Base-by-base conservation (phyloP, 1,140 invertebrate genomes). In the Drosophila pachea region DNA sequence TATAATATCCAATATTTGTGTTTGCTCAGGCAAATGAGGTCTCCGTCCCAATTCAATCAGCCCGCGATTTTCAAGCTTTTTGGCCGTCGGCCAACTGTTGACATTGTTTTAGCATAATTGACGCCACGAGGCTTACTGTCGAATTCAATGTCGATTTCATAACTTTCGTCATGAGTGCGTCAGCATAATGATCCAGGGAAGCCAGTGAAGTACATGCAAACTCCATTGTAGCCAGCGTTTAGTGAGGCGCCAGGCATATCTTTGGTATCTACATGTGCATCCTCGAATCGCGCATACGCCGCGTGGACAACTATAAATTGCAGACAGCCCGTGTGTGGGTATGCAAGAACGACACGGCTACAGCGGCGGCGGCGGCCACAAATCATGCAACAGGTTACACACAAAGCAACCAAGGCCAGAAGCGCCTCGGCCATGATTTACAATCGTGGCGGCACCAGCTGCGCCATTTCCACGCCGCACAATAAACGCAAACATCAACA, bases 311-410 rank as follows among this genome's bases (percentile, higher is more conserved):
- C 36, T 61, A 70, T 86, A 86, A 86, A 86, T 86, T 75, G 14
- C 45, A 52, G 35, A 16, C 12, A 65, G 40, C 12, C 5, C 7
- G 40, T 14, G 40, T 43, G 38, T 12, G 75, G 65, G 75, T 68
- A 62, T 74, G 65, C 78, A 82, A 59, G 61, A 62, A n/a, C n/a
- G n/a, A n/a, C n/a, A n/a, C n/a, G 16, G 16, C 32, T 40, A 38
- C 35, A 52, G 7, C 22, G 12, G 29, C 11, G n/a, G n/a, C n/a
- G 50, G 22, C 22, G 52, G 48, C 61, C 64, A 86, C 76, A 86
- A 81, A 81, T 86, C 76, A 81, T 86, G 82, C 81, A 86, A 86
- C 81, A 86, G 81, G 81, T 86, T 77, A 63, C 67, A 59, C 43
- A 68, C 35, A 58, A 52, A 35, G 14, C 45, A 40, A 56, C 45